Conservation (phyloP, 2,113 vertebrate genomes). For the Tylochromis polylepis region DNA sequence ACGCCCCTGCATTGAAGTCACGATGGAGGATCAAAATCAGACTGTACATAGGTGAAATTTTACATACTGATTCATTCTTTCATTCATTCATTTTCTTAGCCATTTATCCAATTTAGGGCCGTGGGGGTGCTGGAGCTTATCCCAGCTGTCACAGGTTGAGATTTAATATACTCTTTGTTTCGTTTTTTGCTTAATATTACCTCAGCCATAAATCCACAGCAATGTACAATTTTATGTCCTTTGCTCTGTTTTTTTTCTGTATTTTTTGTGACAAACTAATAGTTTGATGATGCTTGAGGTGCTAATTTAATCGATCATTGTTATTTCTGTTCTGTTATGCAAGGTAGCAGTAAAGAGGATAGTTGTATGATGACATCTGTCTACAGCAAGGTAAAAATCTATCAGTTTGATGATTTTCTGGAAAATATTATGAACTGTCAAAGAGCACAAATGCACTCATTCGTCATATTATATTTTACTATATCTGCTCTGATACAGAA, state of each 20-base stretch:
- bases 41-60: background rate
- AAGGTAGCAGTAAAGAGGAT: background rate
- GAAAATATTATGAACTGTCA: constrained; percentile 15
- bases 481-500: constrained; percentile 28
- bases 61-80: background rate
- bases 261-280: background rate
- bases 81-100: background rate
- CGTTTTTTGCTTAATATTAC: background rate
- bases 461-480: constrained; percentile 24
- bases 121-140: background rate
- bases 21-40: background rate
- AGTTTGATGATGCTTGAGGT: background rate
- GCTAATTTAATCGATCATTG: background rate
- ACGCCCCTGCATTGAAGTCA: constrained; percentile 11
- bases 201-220: background rate
- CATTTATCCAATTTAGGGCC: background rate
- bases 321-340: background rate
- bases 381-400: background rate
- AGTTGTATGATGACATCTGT: background rate
- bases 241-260: background rate
- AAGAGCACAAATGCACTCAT: constrained; percentile 16
- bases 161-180: background rate
- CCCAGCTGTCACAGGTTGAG: background rate
- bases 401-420: background rate
- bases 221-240: background rate